Base-by-base conservation (phyloP, 2,888 invertebrate genomes). In the Omphaloscelis lunosa region DNA sequence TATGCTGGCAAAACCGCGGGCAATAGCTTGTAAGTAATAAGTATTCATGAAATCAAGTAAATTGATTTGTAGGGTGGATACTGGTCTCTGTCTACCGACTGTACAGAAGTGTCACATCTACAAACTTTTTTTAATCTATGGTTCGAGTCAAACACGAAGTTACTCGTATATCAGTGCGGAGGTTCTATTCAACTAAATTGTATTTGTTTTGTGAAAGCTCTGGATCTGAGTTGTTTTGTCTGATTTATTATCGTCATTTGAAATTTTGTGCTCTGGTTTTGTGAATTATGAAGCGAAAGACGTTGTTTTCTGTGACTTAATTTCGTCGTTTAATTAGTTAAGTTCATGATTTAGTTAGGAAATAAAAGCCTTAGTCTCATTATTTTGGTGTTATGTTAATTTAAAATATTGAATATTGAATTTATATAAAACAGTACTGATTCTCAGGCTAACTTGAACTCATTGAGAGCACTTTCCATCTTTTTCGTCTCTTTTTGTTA, bases 161-260 rank as follows among this genome's bases (percentile, higher is more conserved):
- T 76, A 73, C 80, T 80, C 80, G 75, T 82, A 71, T 71, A 76
- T 79, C 80, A 74, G 70, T 7, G 72, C 68, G 67, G 77, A 66
- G 67, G 80, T 80, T 77, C 75, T 66, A 86, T 83, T 80, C 68
- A 80, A 83, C 75, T 84, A 74, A 81, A 84, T 79, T 81, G 62
- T 80, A 77, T 86, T 81, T 85, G 78, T 84, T 67, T 77, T 82
- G 81, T 79, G 82, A 82, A 68, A 72, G 71, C 76, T 70, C 78
- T 66, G 72, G 78, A 73, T 76, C 72, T 66, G 65, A 79, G 74
- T 68, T 78, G 75, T 76, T 81, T 41, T 58, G 77, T 80, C 76
- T 84, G 78, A 86, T 84, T 86, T 84, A 83, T 85, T 65, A 74
- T 77, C 65, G 66, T 83, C 77, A 72, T 83, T 81, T 79, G 70